phyloP scores from a whole-genome alignment of 2,797 vertebrate species.

The Pseudopleuronectes americanus region DNA sequence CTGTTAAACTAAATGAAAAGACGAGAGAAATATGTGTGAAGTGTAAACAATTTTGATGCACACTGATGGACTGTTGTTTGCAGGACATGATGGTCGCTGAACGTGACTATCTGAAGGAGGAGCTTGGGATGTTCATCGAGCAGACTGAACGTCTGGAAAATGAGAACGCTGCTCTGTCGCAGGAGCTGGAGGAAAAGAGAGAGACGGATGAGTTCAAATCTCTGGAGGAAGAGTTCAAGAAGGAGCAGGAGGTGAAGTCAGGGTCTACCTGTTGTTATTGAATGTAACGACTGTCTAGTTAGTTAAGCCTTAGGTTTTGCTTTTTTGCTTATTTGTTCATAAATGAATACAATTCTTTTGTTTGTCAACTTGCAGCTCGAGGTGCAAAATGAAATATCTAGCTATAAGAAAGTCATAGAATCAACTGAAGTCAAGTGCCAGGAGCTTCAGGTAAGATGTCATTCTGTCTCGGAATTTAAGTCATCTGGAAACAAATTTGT shows the following conservation, averaged over 20 bases:
- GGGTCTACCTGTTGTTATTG: too few relatives aligned
- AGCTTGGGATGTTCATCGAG: constrained; percentile 65
- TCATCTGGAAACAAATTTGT: not conserved
- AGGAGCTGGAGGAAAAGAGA: constrained; percentile 81
- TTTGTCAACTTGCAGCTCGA: constrained; percentile 83
- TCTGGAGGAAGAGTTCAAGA: constrained; percentile 86
- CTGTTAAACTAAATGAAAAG: not conserved
- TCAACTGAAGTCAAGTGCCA: constrained; percentile 81
- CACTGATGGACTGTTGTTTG: not conserved
- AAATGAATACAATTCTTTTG: not conserved
- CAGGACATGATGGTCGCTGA: constrained; percentile 72
- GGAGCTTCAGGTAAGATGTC: constrained; percentile 87
- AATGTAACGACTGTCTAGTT: not conserved
- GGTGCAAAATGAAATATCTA: constrained; percentile 85
- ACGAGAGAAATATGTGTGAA: too few relatives aligned
- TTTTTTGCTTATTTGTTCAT: not conserved
- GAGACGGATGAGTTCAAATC: constrained; percentile 88
- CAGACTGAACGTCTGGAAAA: constrained; percentile 57
- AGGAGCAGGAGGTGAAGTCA: constrained; percentile 88
- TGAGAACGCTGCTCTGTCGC: constrained; percentile 59
- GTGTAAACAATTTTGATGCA: not conserved
- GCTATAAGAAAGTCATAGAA: constrained; percentile 82
- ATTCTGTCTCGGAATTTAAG: not conserved
- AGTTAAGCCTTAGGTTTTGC: not conserved
- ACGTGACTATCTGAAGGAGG: constrained; percentile 70